Evolutionary conservation across 1,140 invertebrate genomes (phyloP).

Genomic region (Globodera ellingtonae): DNA sequence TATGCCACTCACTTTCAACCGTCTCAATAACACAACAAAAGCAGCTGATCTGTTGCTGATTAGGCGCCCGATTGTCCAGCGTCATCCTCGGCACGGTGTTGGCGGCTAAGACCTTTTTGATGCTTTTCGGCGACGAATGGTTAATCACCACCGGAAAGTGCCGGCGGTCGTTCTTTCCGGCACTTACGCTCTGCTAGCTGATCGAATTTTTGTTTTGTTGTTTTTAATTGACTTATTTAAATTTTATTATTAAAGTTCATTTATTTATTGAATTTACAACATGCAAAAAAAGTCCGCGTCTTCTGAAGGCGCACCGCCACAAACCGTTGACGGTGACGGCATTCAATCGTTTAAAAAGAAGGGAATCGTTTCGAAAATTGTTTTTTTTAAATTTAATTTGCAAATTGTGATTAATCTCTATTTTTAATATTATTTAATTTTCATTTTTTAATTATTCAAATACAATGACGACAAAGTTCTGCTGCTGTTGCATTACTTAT

Average conservation of each 20-base stretch:
- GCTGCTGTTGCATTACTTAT: too few relatives aligned
- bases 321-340: neutral
- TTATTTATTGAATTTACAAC: neutral
- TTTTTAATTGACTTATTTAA: too few relatives aligned
- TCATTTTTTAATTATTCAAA: too few relatives aligned
- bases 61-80: neutral
- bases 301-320: neutral
- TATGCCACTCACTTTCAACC: neutral
- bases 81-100: neutral
- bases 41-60: neutral
- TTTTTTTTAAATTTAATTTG: too few relatives aligned
- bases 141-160: neutral
- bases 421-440: too few relatives aligned
- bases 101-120: neutral
- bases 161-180: neutral
- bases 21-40: neutral
- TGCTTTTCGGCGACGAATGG: slow-evolving; percentile 4
- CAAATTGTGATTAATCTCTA: too few relatives aligned
- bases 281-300: neutral
- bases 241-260: too few relatives aligned
- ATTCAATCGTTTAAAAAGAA: neutral
- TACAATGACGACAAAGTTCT: too few relatives aligned
- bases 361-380: neutral
- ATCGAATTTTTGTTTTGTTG: neutral
- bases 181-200: neutral